Percentiles rank a stretch among this genome's conserved stretches.
phyloP scores from a whole-genome alignment of 2,888 invertebrate species.

The Temnothorax rugatulus region DNA sequence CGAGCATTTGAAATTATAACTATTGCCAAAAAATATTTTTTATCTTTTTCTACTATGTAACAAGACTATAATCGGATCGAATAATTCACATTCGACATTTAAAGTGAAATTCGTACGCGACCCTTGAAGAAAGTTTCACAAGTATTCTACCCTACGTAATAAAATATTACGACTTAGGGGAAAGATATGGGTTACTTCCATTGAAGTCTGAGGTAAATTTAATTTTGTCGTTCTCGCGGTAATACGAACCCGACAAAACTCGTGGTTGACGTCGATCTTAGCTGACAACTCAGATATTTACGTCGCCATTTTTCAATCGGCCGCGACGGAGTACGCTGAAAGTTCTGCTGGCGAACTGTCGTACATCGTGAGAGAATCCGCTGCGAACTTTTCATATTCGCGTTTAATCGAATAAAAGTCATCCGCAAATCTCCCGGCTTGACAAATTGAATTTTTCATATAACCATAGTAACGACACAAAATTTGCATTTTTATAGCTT shows the following conservation, averaged over 20 bases:
- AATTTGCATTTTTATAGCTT: conserved; percentile 20
- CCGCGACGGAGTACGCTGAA: not conserved
- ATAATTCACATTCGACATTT: not conserved
- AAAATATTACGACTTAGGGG: not conserved
- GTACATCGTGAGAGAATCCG: conserved; percentile 21
- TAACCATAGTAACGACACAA: conserved; percentile 1
- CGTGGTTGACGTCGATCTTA: conserved; percentile 31
- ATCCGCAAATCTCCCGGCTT: not conserved
- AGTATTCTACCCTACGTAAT: not conserved
- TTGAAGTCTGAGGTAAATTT: conserved; percentile 36
- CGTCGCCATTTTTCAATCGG: conserved; percentile 37
- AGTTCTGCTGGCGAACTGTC: conserved; percentile 33
- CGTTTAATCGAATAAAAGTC: conserved; percentile 49
- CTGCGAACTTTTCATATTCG: conserved; percentile 38
- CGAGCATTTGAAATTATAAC: not conserved
- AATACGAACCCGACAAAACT: conserved; percentile 26
- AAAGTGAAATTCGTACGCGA: not conserved
- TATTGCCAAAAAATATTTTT: not conserved
- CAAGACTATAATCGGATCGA: not conserved
- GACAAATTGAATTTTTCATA: conserved; percentile 14
- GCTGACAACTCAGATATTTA: conserved; percentile 40
- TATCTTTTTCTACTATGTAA: not conserved
- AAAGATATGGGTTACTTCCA: conserved; percentile 7
- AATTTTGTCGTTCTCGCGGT: conserved; percentile 38
- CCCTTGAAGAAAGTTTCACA: conserved; percentile 5